Percentiles rank a stretch among this genome's conserved stretches.
These are phyloP conservation scores for Drosophila peninsularis DNA, from an alignment of 2,888 invertebrate genomes.

Conservation along the genomic window DNA sequence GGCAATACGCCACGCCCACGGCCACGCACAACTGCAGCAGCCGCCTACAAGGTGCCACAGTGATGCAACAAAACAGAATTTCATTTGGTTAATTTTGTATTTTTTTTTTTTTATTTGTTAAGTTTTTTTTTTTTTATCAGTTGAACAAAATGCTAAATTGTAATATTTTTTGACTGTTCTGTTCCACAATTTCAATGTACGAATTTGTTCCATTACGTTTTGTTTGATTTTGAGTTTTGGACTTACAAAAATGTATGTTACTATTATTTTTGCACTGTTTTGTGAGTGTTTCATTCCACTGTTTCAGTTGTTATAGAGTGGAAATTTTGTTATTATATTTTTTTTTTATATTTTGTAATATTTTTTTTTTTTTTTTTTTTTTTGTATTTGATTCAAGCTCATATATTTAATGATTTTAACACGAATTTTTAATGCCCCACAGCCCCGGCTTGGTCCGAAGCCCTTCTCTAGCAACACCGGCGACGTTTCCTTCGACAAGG, in stretches of 20 bases:
- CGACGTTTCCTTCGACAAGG: slow-evolving; percentile 92
- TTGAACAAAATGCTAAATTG: no score
- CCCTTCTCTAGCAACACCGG: slow-evolving; percentile 93
- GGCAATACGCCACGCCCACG: slow-evolving; percentile 85
- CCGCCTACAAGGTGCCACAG: slow-evolving; percentile 91
- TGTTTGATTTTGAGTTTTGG: not conserved
- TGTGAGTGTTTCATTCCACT: not conserved
- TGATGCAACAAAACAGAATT: not conserved
- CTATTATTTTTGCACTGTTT: not conserved
- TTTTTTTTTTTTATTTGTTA: not conserved
- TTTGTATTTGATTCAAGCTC: not conserved
- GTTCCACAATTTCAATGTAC: not conserved
- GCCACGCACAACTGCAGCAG: slow-evolving; percentile 89
- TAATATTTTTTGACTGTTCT: slow-evolving; percentile 1
- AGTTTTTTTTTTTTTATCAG: not conserved
- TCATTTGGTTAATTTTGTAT: not conserved
- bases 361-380: not conserved
- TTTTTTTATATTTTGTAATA: not conserved
- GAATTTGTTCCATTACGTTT: not conserved
- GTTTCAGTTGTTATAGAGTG: not conserved
- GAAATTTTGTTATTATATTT: not conserved
- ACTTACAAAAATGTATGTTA: not conserved
- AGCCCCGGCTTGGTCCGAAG: slow-evolving; percentile 94
- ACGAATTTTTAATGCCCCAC: slow-evolving; percentile 59
- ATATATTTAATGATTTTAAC: not conserved